Evolutionary conservation across 2,888 invertebrate genomes (phyloP), one percentile per base, ranked within the genome.

Genomic region (Sericinus montela): DNA sequence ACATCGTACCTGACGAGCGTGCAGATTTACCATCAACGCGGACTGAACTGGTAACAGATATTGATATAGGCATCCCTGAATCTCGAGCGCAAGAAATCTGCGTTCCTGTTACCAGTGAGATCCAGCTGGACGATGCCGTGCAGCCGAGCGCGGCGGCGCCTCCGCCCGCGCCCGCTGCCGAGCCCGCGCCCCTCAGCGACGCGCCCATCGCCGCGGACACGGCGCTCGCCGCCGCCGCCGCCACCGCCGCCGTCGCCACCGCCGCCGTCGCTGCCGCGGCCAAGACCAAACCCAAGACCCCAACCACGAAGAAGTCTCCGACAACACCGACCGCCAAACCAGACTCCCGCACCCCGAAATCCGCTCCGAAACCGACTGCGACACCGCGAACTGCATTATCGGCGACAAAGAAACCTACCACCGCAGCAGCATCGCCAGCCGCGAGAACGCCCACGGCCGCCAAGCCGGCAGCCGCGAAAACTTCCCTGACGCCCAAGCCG

Each of bases 1-100:
- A 86, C 55, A 67, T 85, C 9, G 74, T 83, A 32, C 76, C 83
- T 14, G 80, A 78, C 15, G 69, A 72, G 54, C 69, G 67, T 23
- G 54, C 52, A 19, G 53, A 56, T 40, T 52, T 62, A 19, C 15
- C 38, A 1, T 47, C 41, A 29, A 39, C 16, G 47, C 75, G 71
- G 49, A 58, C 67, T 45, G 84, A 80, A 46, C 75, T 81, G 57
- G 77, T 84, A 57, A 84, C 85, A 34, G 85, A 85, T 54, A 71
- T 84, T 48, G 85, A 85, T 54, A 78, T 80, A 37, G 82, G 78
- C 52, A 75, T 80, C 39, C 72, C 82, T 14, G 86, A 85, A 57
- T 82, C 78, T 23, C 75, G 76, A 37, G 86, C 86, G 44, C 85
- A 85, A 52, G 84, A 87, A 80, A 91, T 79, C 56, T 91, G 70